Base-by-base conservation (phyloP, 2,888 invertebrate species). In the Lycocerus yunnanus region DNA sequence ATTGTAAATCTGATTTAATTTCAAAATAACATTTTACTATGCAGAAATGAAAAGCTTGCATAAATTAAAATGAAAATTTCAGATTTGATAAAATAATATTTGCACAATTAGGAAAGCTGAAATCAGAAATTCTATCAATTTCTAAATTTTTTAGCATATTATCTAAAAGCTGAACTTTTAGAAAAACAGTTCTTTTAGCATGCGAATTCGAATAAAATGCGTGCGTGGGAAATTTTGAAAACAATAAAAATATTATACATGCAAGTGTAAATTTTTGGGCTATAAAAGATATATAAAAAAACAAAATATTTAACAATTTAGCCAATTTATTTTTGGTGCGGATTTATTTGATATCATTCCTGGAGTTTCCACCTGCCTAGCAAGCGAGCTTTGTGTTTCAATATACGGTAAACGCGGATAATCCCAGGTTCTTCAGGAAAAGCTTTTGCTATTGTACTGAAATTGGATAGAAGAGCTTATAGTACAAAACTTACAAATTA, bases 311-410 rank as follows among this genome's bases (percentile, higher is more conserved):
- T 24, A 14, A 14, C 16, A 60, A 58, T 43, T 61, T 74, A 69
- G 69, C 61, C 69, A 74, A 72, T 72, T 69, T 67, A 21, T 72
- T 72, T 63, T 65, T 73, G 71, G 67, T 63, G 58, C 65, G 68
- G 66, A 74, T 74, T 78, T 73, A 76, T 76, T 74, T 78, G 74
- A 70, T 72, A 78, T 79, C 75, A 73, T 76, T 71, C 58, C 71
- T 60, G 65, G 72, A 70, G 68, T 79, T 78, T 78, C 77, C 78
- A 78, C 78, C 74, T 78, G 75, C 73, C 63, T 77, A 69, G 69
- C 61, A 65, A 71, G 71, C 70, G 69, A 77, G 75, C 67, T 77
- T 77, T 78, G 74, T 71, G 69, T 68, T 76, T 73, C 76, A 74
- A 78, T 76, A 73, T 70, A 71, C 76, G 76, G 66, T 70, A 68